Base-by-base conservation (phyloP, 2,888 invertebrate genomes). In the Trichogramma evanescens region DNA sequence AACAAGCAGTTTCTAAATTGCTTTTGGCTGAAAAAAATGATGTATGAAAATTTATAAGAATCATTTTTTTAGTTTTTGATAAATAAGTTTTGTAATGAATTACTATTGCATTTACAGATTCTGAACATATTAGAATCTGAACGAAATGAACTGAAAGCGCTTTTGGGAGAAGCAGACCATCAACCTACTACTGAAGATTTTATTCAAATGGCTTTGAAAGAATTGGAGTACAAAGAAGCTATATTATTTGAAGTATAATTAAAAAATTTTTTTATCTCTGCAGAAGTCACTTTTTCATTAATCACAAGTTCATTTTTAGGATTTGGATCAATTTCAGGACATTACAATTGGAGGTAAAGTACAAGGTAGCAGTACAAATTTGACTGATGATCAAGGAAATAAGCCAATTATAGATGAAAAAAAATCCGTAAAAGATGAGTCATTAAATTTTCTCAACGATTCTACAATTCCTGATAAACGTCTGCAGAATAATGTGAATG, bases 161-260 rank as follows among this genome's bases (percentile, higher is more conserved):
- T 82, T 63, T 71, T 86, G 67, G 70, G 71, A 4, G 86, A 86
- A 55, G 88, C 89, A 73, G 85, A 86, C 67, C 84, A 87, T 66
- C 87, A 86, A 70, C 89, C 93, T 1, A 95, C 96, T 80, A 84
- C 87, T 70, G 86, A 89, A 69, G 45, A 45, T 9, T 96, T 91
- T 72, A 86, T 95, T 66, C 88, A 94, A 73, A 86, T 92, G 78
- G 95, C 95, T 9, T 77, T 95, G 54, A 77, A 84, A 54, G 83
- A 89, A 73, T 79, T 93, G 6, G 80, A 81, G 58, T 72, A 78
- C 55, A 82, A 89, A 72, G 72, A 77, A 58, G 57, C 71, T 8
- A 53, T 55, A 42, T 52, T 63, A 38, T 41, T 53, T 4, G 44
- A 62, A 39, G 64, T 64, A 62, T 9, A 45, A 45, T 4, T 48